These are phyloP conservation scores for Eulemur rufifrons DNA, from an alignment of 2,113 vertebrate species.

Conservation along the genomic window DNA sequence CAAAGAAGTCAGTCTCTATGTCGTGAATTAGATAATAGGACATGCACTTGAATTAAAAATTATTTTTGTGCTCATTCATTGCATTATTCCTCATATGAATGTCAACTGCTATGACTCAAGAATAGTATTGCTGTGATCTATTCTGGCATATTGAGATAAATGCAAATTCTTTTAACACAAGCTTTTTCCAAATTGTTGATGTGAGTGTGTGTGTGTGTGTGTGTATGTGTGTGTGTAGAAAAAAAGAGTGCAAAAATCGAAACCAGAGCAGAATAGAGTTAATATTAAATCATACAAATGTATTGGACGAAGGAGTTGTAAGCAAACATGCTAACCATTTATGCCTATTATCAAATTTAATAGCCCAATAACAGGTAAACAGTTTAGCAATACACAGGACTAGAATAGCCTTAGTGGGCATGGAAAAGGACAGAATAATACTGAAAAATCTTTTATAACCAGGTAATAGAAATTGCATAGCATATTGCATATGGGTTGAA, in stretches of 20 bases:
- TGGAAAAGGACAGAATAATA: background rate
- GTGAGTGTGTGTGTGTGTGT: background rate
- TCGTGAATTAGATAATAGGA: background rate
- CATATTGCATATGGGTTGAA: background rate
- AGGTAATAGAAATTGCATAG: background rate
- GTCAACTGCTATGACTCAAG: background rate
- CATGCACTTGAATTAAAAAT: background rate
- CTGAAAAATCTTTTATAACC: background rate
- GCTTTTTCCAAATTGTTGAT: background rate
- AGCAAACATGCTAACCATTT: background rate
- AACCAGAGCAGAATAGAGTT: background rate
- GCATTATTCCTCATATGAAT: background rate
- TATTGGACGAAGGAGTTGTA: background rate
- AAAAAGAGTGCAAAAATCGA: background rate
- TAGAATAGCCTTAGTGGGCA: background rate
- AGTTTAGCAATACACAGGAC: background rate
- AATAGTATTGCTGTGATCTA: background rate
- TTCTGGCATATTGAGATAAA: background rate
- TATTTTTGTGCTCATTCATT: background rate
- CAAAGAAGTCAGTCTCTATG: background rate
- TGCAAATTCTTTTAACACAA: background rate
- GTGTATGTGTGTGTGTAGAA: background rate
- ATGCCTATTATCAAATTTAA: background rate
- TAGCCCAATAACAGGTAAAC: background rate
- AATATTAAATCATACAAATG: background rate